Percentiles rank a stretch among this genome's conserved stretches.
phyloP scores from a whole-genome alignment of 1,140 invertebrate genomes.

The Diachasma alloeum region DNA sequence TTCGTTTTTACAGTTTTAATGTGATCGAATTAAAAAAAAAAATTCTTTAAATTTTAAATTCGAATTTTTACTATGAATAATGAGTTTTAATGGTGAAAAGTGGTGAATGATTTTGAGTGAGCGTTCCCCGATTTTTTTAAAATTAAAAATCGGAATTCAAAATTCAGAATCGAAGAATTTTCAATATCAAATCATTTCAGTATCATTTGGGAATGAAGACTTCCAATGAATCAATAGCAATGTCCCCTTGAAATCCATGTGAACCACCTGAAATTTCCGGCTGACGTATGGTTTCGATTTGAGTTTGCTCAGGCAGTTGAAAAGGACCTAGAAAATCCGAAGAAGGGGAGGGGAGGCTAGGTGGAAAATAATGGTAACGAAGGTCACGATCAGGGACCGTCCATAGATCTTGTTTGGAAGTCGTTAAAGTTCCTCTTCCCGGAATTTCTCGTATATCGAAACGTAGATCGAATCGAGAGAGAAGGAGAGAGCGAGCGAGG shows the following conservation, averaged over 20 bases:
- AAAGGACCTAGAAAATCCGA: neutral
- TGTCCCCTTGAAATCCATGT: neutral
- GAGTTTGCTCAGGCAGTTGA: neutral
- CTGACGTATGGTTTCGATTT: neutral
- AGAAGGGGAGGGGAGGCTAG: neutral
- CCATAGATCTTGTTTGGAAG: conserved; percentile 64
- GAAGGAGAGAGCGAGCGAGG: neutral
- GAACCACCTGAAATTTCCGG: neutral
- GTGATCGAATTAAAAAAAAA: no score
- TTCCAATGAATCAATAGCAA: no score
- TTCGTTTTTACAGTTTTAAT: no score
- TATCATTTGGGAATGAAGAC: no score
- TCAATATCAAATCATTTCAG: no score
- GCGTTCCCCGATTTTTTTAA: no score
- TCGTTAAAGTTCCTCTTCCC: conserved; percentile 63
- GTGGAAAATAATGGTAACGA: conserved; percentile 41
- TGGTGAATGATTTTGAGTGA: no score
- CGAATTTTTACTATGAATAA: no score
- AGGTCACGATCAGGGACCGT: conserved; percentile 53
- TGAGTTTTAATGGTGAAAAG: no score
- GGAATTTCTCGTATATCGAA: conserved; percentile 61
- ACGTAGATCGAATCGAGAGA: conserved; percentile 57
- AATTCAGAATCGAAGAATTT: neutral
- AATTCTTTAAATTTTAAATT: no score
- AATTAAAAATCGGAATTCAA: neutral